Evolutionary conservation across 2,888 invertebrate species (phyloP), one percentile per base, ranked within the genome.

Genomic region (Hypolimnas misippus): DNA sequence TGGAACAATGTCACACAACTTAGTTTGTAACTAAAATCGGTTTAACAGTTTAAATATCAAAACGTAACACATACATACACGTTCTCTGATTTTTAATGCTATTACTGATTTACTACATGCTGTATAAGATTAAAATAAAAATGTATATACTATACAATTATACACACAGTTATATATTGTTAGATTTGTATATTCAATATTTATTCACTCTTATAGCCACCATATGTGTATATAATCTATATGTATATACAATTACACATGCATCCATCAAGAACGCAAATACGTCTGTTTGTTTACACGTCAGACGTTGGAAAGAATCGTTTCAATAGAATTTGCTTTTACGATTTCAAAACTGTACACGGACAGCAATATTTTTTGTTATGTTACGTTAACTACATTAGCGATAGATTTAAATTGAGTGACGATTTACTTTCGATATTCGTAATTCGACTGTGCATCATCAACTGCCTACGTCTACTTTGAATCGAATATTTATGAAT

Each of bases 271-370:
- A 21, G 12, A 5, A 46, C 3, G 44, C 44, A 46, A 46, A 46
- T 19, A 46, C 19, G 19, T 44, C 3, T 46, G n/a, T 19, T 46
- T 46, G 21, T 46, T 46, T 46, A 46, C 12, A 21, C 21, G 21
- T 46, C 12, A 21, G 21, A 21, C 5, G 17, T 42, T 42, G 16
- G 10, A 46, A 46, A 19, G 44, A 46, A 19, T 46, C 5, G 21
- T 46, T 46, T 46, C 21, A 21, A 42, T 21, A 21, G 19, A 46
- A 46, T 21, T 46, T 21, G 21, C 44, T 46, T 46, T 46, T 21
- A 46, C 42, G 42, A 42, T 21, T 21, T 17, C 1, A 12, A 40
- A 25, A 25, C 25, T 40, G 7, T 7, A 46, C 44, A 46, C 19
- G 3, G 19, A 44, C 44, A 12, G 12, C 14, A 19, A 46, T 12